Evolutionary conservation across 2,113 vertebrate genomes (phyloP).

Genomic region (Acrocephalus kingi): DNA sequence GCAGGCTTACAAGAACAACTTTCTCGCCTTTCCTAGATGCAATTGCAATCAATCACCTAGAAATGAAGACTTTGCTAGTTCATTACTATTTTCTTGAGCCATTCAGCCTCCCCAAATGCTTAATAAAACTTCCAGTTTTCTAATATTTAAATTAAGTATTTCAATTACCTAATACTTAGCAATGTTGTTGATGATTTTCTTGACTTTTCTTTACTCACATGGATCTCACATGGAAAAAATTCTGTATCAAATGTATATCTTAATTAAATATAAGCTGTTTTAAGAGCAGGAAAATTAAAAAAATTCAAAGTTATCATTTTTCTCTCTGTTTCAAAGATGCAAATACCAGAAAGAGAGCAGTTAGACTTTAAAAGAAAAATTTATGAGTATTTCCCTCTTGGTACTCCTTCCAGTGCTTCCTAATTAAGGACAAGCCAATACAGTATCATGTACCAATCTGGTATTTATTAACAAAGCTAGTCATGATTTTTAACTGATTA

Average conservation of each 20-base stretch:
- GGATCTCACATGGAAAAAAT: slow-evolving; percentile 5
- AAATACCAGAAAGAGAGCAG: slow-evolving; percentile 63
- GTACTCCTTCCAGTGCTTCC: slow-evolving; percentile 53
- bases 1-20: background rate
- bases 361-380: slow-evolving; percentile 62
- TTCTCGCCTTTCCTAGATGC: background rate
- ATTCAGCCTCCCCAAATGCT: background rate
- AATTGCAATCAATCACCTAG: background rate
- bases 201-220: slow-evolving; percentile 6
- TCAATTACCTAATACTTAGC: slow-evolving; percentile 31
- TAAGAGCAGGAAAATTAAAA: slow-evolving; percentile 12
- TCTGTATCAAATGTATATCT: slow-evolving; percentile 34
- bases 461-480: slow-evolving; percentile 72
- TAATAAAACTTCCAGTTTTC: slow-evolving; percentile 16
- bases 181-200: slow-evolving; percentile 11
- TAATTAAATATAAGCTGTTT: slow-evolving; percentile 65
- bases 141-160: slow-evolving; percentile 56
- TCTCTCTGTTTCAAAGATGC: slow-evolving; percentile 61
- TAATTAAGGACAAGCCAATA: slow-evolving; percentile 68
- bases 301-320: slow-evolving; percentile 33
- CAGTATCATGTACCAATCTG: slow-evolving; percentile 58
- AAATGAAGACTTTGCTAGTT: slow-evolving; percentile 12
- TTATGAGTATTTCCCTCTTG: slow-evolving; percentile 59
- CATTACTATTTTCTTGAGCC: background rate
- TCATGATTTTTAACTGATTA: slow-evolving; percentile 72